Percentiles rank a stretch among this genome's conserved stretches.
phyloP scores from a whole-genome alignment of 2,113 vertebrate species.

The Heteronetta atricapilla region DNA sequence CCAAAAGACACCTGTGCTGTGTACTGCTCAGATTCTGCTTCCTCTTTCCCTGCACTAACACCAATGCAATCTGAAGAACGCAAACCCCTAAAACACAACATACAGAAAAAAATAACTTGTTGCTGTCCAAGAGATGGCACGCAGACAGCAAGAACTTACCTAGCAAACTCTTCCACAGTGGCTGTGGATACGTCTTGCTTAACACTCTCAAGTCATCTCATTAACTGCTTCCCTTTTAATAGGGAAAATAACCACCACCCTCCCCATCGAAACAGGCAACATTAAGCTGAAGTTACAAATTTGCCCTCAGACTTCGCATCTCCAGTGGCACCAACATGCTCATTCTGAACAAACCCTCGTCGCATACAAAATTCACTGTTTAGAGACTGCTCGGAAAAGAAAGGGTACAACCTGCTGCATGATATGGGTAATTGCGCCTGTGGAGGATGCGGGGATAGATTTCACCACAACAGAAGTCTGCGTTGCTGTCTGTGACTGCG shows the following conservation, averaged over 20 bases:
- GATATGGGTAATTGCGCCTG: slow-evolving; percentile 81
- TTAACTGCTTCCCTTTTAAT: neutral
- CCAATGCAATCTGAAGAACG: neutral
- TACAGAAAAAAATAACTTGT: neutral
- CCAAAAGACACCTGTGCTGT: neutral
- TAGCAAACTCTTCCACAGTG: neutral
- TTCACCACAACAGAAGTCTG: slow-evolving; percentile 86
- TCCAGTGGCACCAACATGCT: neutral
- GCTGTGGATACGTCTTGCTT: neutral
- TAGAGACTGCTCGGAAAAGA: neutral
- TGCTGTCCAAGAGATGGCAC: neutral
- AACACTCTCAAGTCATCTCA: neutral
- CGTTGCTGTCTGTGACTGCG: slow-evolving; percentile 82
- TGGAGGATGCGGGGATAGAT: slow-evolving; percentile 78
- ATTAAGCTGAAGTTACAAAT: neutral
- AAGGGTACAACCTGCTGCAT: slow-evolving; percentile 85
- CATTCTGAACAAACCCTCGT: neutral
- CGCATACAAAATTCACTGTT: neutral
- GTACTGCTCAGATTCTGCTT: neutral
- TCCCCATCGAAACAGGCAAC: neutral
- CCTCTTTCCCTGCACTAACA: neutral
- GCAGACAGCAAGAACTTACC: neutral
- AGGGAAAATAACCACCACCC: neutral
- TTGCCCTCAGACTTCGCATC: neutral
- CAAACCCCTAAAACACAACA: neutral